Conservation (phyloP, 2,113 vertebrate species). For the Apodemus speciosus region DNA sequence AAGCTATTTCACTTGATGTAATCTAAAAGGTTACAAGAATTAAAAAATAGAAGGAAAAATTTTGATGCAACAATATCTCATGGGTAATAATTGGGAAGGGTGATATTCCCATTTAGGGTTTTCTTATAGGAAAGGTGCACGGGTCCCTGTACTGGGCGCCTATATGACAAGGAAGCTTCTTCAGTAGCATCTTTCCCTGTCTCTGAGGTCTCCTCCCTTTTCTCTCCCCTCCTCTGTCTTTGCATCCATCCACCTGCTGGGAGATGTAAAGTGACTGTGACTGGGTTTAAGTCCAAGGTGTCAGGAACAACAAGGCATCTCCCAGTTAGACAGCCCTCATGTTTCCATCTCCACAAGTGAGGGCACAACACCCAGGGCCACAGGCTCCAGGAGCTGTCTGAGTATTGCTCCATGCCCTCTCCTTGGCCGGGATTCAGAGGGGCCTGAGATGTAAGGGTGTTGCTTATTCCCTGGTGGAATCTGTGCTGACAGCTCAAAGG, state of each 20-base stretch:
- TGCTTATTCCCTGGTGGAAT: not conserved
- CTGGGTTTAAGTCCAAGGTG: constrained; percentile 42
- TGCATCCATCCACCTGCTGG: not conserved
- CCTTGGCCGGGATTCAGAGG: constrained; percentile 62
- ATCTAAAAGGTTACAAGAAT: not conserved
- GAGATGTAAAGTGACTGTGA: constrained; percentile 39
- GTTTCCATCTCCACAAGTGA: constrained; percentile 1
- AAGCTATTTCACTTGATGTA: not conserved
- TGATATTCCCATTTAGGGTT: accelerated
- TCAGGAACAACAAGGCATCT: constrained; percentile 66
- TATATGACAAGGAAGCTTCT: not conserved
- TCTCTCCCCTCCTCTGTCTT: not conserved
- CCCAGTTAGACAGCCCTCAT: not conserved
- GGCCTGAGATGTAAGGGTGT: constrained; percentile 23
- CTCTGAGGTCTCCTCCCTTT: not conserved
- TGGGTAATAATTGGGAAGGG: not conserved
- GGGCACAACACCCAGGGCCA: constrained; percentile 51
- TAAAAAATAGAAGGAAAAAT: not conserved
- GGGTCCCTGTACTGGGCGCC: accelerated
- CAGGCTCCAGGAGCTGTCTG: not conserved
- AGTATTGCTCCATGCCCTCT: not conserved
- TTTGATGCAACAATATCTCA: not conserved
- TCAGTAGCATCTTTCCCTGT: not conserved
- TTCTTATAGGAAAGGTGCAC: not conserved
- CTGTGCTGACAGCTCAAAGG: constrained; percentile 40